phyloP scores from a whole-genome alignment of 2,797 vertebrate genomes.

The Scleropages formosus region DNA sequence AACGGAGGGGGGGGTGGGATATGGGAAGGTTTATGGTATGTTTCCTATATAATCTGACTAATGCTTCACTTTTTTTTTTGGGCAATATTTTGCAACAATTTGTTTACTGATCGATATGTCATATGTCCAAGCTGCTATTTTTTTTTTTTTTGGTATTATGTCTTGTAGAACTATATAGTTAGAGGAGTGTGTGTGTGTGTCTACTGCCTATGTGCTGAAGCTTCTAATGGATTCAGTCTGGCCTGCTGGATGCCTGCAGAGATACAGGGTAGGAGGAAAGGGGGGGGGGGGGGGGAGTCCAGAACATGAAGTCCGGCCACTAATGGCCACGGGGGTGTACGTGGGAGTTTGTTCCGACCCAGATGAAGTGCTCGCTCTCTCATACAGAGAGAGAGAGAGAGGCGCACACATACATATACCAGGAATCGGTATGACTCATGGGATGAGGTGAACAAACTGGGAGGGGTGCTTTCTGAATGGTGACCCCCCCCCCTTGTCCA shows the following conservation, averaged over 20 bases:
- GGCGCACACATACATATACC: too few species aligned
- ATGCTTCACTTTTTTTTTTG: too few species aligned
- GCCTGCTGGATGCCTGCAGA: background rate
- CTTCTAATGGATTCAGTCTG: slow-evolving; percentile 3
- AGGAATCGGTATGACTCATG: too few species aligned
- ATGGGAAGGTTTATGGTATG: background rate
- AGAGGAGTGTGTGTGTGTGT: slow-evolving; percentile 21
- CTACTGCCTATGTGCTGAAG: background rate
- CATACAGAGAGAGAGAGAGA: too few species aligned
- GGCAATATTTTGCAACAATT: too few species aligned
- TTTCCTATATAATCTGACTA: slow-evolving; percentile 6
- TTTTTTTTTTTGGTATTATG: too few species aligned
- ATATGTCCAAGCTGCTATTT: too few species aligned
- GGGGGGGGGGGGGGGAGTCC: slow-evolving; percentile 30
- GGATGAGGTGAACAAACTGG: too few species aligned
- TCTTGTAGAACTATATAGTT: slow-evolving; percentile 25
- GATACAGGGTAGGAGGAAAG: background rate
- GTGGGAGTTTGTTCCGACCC: slow-evolving; percentile 65
- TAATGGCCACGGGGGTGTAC: slow-evolving; percentile 63
- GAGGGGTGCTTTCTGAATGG: too few species aligned
- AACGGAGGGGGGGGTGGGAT: background rate
- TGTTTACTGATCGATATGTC: too few species aligned
- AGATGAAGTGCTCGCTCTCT: slow-evolving; percentile 58
- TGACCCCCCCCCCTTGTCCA: too few species aligned
- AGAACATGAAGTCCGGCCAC: slow-evolving; percentile 59